Evolutionary conservation across 2,113 vertebrate species (phyloP), one percentile per base, ranked within the genome.

Genomic region (Marmota monax): DNA sequence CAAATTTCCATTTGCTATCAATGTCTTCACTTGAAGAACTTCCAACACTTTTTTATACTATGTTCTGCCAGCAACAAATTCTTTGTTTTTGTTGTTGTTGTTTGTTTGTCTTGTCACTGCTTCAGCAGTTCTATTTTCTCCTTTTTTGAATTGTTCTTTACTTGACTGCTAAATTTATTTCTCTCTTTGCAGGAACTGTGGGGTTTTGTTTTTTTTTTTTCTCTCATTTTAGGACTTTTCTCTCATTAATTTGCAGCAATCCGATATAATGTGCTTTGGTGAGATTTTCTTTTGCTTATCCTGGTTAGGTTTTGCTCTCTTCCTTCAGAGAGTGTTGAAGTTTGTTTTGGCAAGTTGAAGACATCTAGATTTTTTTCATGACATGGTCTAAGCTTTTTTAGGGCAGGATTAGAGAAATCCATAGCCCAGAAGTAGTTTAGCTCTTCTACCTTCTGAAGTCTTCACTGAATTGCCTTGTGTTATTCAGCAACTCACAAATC

Each of bases 311-410:
- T 63, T 91, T 79, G 12, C 51, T 80, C 32, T 80, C 86, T 86
- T 77, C 25, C 63, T 89, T 37, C 48, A 61, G 8, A 90, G 14
- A 34, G 3, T 25, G 20, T 2, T 42, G 20, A 69, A 73, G 58
- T 88, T 74, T 25, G 42, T 88, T 88, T 56, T 73, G 67, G 32
- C 25, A 37, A 73, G 29, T 65, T 86, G 32, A 25, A 6, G 39
- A 25, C 20, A 32, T 29, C 76, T 90, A 90, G 17, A 65, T 80
- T 56, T 91, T 45, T 87, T 90, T 53, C 61, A 7, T 77, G 18
- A 67, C 83, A 93, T 39, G 16, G 48, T 56, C 83, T 90, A 67
- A 84, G 56, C 32, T 88, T 92, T 84, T 27, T 84, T 74, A 53
- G 73, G 56, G 10, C 48, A 77, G 25, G n/a, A 45, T 80, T 67